Base-by-base conservation (phyloP, 2,888 invertebrate genomes). In the Furcula furcula region DNA sequence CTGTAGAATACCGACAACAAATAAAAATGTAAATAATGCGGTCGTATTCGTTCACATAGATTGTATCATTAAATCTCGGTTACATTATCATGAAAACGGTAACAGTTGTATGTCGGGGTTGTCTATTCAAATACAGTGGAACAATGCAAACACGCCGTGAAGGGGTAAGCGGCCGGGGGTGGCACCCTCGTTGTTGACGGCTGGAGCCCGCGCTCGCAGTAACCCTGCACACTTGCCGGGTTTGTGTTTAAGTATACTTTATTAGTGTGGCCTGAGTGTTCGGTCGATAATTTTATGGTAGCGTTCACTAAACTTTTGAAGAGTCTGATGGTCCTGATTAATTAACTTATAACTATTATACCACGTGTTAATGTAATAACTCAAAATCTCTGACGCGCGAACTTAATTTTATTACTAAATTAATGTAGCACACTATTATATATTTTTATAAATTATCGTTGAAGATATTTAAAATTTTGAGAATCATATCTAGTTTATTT, bases 111-210 rank as follows among this genome's bases (percentile, higher is more conserved):
- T 65, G 67, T 60, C 65, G 76, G 69, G 61, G 68, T 61, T 59
- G 64, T 75, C 80, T 78, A 72, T 78, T 79, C 82, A 81, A 86
- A 84, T 78, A 82, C 62, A 65, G 72, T 72, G 75, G 73, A 84
- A 84, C 84, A 82, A 85, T 82, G 78, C 79, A 78, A 83, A 80
- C 73, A 75, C 68, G 70, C 65, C 64, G 78, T 2, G 28, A 76
- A 76, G 78, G 82, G 82, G 74, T 75, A 65, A 65, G 65, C 58
- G 70, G 79, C 65, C 61, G 53, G 65, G 80, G 83, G 82, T 68
- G 73, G 71, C 67, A 70, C 76, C 74, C 76, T 73, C 66, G 54
- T 68, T 68, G 69, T 76, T 72, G 74, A 74, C 71, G 65, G 54
- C 54, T 56, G 66, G 59, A 50, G 57, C 75, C 70, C n/a, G n/a